Evolutionary conservation across 2,888 invertebrate genomes (phyloP).

Genomic region (Acanthosepion pharaonis): DNA sequence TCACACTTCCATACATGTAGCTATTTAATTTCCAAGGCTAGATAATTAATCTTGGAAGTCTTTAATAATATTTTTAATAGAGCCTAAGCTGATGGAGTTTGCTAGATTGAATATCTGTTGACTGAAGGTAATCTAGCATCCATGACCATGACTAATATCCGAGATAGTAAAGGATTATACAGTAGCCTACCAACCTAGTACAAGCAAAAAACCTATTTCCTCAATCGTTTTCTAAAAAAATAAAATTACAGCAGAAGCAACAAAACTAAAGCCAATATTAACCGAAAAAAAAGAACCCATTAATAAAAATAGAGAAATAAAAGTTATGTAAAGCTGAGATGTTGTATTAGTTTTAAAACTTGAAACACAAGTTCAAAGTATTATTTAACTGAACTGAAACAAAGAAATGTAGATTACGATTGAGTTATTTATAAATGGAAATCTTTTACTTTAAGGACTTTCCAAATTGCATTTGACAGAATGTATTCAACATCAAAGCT

Average conservation of each 20-base stretch:
- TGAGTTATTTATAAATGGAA: background rate
- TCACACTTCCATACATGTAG: background rate
- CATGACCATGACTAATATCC: conserved; percentile 37
- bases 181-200: conserved; percentile 43
- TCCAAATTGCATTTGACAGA: conserved; percentile 1
- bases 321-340: conserved; percentile 43
- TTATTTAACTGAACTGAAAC: background rate
- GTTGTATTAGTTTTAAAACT: background rate
- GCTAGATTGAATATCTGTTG: conserved; percentile 44
- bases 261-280: conserved; percentile 43
- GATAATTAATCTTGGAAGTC: background rate
- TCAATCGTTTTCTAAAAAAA: conserved; percentile 38
- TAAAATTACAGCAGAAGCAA: conserved; percentile 43
- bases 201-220: conserved; percentile 45
- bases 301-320: conserved; percentile 37
- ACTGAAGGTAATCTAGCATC: conserved; percentile 37
- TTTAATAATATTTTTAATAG: background rate
- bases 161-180: conserved; percentile 42
- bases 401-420: background rate
- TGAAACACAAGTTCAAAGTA: background rate
- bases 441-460: background rate
- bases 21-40: background rate
- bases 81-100: conserved; percentile 24
- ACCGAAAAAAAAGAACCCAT: conserved; percentile 2
- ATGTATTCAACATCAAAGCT: conserved; percentile 43